Conservation (phyloP, 2,113 vertebrate species). For the Chitala chitala region DNA sequence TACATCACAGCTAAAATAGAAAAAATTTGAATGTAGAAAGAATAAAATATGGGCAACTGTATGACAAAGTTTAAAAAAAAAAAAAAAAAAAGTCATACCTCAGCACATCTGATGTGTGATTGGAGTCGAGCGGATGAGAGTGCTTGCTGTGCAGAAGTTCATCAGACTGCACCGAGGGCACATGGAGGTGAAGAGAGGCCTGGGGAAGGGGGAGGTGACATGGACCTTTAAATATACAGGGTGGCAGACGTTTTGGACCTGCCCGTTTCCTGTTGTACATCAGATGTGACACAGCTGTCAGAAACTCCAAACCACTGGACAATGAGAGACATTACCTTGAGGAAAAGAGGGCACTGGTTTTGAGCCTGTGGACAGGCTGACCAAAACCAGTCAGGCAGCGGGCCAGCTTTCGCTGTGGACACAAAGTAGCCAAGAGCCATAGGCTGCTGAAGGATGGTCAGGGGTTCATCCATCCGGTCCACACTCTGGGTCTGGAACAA, state of each 20-base stretch:
- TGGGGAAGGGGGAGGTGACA: constrained; percentile 42
- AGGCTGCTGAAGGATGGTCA: constrained; percentile 96
- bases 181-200: constrained; percentile 98
- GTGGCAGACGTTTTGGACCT: too few relatives aligned
- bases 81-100: too few relatives aligned
- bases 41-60: too few relatives aligned
- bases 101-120: constrained; percentile 99
- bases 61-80: too few relatives aligned
- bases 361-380: constrained; percentile 97
- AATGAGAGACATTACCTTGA: constrained; percentile 56
- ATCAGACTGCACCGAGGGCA: constrained; percentile 98
- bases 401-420: constrained; percentile 97
- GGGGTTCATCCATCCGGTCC: constrained; percentile 92
- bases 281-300: too few relatives aligned
- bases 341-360: constrained; percentile 92
- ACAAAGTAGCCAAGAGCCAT: constrained; percentile 97
- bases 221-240: too few relatives aligned
- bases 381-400: constrained; percentile 98
- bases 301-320: too few relatives aligned
- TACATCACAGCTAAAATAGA: too few relatives aligned
- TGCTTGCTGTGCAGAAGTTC: constrained; percentile 99
- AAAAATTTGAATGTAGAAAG: too few relatives aligned
- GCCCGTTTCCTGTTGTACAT: too few relatives aligned
- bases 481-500: constrained; percentile 80
- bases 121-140: constrained; percentile 98